phyloP scores from a whole-genome alignment of 2,797 vertebrate genomes.

The Xiphophorus birchmanni region DNA sequence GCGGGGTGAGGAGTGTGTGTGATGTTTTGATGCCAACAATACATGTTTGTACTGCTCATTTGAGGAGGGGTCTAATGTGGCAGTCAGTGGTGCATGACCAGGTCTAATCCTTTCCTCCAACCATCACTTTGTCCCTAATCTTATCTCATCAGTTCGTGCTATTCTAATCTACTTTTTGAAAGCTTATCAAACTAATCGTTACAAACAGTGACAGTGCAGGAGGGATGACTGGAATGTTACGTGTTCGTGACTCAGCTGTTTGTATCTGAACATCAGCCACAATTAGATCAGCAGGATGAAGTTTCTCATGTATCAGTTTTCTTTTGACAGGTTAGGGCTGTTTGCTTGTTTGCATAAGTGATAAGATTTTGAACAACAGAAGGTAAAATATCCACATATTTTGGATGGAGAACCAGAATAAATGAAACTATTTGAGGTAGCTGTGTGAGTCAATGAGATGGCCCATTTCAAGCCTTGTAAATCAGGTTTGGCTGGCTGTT shows the following conservation, averaged over 20 bases:
- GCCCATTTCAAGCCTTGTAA: conserved; percentile 70
- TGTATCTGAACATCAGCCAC: conserved; percentile 29
- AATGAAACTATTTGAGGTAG: conserved; percentile 59
- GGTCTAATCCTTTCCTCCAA: conserved; percentile 57
- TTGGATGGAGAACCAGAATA: conserved; percentile 27
- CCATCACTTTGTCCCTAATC: conserved; percentile 55
- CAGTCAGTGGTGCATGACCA: conserved; percentile 44
- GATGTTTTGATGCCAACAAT: conserved; percentile 43
- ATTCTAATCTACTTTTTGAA: conserved; percentile 78
- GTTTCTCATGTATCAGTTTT: conserved; percentile 11
- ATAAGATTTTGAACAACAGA: not conserved
- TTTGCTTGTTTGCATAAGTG: conserved; percentile 30
- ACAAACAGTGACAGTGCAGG: conserved; percentile 60
- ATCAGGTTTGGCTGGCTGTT: conserved; percentile 68
- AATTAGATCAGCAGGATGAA: conserved; percentile 50
- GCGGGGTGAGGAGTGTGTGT: conserved; percentile 11
- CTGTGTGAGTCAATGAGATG: conserved; percentile 36
- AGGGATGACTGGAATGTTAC: conserved; percentile 45
- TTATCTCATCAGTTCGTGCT: conserved; percentile 70
- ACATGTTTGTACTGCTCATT: conserved; percentile 65
- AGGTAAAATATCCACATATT: conserved; percentile 7
- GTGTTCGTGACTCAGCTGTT: conserved; percentile 63
- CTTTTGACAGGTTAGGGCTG: conserved; percentile 15
- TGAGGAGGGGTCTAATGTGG: conserved; percentile 42
- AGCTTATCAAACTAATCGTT: conserved; percentile 77